These are phyloP conservation scores for Candidula unifasciata DNA, from an alignment of 2,888 invertebrate species.

Conservation along the genomic window DNA sequence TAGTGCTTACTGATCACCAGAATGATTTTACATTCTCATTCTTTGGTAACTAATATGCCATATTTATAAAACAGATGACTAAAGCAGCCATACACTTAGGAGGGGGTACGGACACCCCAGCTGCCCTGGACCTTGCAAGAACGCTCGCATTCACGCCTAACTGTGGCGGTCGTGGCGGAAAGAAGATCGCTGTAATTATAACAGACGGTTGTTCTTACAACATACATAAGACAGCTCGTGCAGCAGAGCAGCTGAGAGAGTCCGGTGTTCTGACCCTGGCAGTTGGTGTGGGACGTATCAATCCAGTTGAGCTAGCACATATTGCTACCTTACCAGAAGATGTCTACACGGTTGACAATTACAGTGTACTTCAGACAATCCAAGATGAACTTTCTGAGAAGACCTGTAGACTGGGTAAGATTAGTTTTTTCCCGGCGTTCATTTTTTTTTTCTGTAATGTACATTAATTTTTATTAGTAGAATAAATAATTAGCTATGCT, in stretches of 20 bases:
- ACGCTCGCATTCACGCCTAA: background rate
- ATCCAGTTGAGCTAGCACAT: background rate
- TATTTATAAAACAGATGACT: too few species aligned
- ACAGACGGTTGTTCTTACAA: conserved; percentile 10
- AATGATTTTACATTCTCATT: too few species aligned
- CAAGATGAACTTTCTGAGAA: conserved; percentile 7
- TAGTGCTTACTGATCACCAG: too few species aligned
- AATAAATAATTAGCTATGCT: too few species aligned
- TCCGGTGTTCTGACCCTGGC: too few species aligned
- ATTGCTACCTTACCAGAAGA: too few species aligned
- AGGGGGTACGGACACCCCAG: background rate
- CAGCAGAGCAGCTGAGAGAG: background rate
- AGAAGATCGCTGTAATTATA: conserved; percentile 1
- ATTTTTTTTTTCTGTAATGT: too few species aligned
- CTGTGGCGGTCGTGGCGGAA: background rate
- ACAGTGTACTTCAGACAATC: too few species aligned
- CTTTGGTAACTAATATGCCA: too few species aligned
- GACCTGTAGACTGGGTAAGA: conserved; percentile 4
- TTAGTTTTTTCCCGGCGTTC: too few species aligned
- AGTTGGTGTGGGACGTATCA: background rate
- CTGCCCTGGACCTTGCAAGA: conserved; percentile 10
- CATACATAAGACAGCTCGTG: background rate
- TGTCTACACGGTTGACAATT: too few species aligned
- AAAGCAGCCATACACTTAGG: background rate
- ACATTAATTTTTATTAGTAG: too few species aligned